Evolutionary conservation across 2,888 invertebrate genomes (phyloP), one percentile per base, ranked within the genome.

Genomic region (Oxytorus armatus): DNA sequence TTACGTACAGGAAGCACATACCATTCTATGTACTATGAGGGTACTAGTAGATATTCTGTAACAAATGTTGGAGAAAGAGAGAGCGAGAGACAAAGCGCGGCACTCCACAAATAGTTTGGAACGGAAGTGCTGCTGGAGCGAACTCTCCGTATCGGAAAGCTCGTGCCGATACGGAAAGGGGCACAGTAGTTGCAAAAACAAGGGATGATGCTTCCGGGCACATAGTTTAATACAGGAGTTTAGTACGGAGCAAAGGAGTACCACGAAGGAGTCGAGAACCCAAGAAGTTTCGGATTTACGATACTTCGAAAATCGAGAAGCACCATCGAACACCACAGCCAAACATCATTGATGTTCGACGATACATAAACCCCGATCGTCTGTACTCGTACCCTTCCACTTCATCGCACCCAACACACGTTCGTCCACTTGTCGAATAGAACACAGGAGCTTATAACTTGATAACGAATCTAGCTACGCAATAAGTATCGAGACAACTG

Each of bases 331-430:
- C 16, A 74, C 42, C 55, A 65, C 11, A 23, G 53, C 66, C 33
- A 55, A 65, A 53, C 55, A 55, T 63, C 65, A 74, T 61, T 49
- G 65, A 63, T 74, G 73, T 74, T 74, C 44, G 53, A 44, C 21
- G 29, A 53, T 51, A 39, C 39, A 36, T 66, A 53, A 33, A 65
- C 63, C 63, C 63, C 63, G 10, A 49, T 65, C 73, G 29, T 55
- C 53, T 33, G 42, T 55, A 53, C n/a, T 51, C 47, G 70, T n/a
- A 70, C 25, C 51, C 39, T 63, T 18, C 39, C 53, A 42, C 42
- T 65, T 55, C 29, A 11, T 42, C 44, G 25, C 53, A 63, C 53
- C 51, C 63, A 14, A 55, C 18, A 44, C 61, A 44, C 42, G 61
- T 7, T 53, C 16, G 23, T n/a, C 65, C 36, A 55, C 14, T 74